Conservation (phyloP, 1,140 invertebrate genomes). For the Leptopilina clavipes region DNA sequence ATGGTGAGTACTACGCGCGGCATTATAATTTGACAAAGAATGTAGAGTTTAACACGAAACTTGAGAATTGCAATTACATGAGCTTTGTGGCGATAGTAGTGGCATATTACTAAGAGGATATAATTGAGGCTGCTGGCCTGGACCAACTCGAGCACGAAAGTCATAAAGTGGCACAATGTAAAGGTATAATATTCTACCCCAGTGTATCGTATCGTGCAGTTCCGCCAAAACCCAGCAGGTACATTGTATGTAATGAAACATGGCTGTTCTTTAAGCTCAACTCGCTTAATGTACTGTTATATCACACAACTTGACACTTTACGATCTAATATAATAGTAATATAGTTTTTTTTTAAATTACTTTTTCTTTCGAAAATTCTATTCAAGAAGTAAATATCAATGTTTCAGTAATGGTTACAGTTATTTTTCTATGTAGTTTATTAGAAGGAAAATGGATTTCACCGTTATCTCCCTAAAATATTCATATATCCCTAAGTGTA, state of each 20-base stretch:
- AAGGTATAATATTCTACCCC: conserved; percentile 45
- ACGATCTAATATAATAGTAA: not conserved
- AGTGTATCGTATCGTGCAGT: not conserved
- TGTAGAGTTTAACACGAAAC: not conserved
- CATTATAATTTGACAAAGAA: not conserved
- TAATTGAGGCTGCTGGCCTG: conserved; percentile 19
- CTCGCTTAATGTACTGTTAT: conserved; percentile 2
- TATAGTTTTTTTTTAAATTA: not conserved
- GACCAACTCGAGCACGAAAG: conserved; percentile 47
- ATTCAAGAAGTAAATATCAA: too few species aligned
- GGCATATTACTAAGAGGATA: conserved; percentile 39
- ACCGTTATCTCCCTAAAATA: too few species aligned
- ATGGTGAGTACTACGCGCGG: too few species aligned
- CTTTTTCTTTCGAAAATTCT: too few species aligned
- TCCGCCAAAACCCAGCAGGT: conserved; percentile 5
- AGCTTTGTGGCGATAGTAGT: conserved; percentile 45
- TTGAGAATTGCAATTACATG: conserved; percentile 33
- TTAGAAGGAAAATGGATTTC: too few species aligned
- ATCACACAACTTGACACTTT: not conserved
- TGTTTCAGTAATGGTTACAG: too few species aligned
- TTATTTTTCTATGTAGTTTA: too few species aligned
- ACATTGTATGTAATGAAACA: not conserved
- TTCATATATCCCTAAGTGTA: too few species aligned
- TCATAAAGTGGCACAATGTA: conserved; percentile 58
- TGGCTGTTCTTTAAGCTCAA: not conserved